A percentile compares a stretch with the other conserved stretches of the same genome.
Conservation (phyloP, 2,797 vertebrate genomes). For the Sparidentex hasta region DNA sequence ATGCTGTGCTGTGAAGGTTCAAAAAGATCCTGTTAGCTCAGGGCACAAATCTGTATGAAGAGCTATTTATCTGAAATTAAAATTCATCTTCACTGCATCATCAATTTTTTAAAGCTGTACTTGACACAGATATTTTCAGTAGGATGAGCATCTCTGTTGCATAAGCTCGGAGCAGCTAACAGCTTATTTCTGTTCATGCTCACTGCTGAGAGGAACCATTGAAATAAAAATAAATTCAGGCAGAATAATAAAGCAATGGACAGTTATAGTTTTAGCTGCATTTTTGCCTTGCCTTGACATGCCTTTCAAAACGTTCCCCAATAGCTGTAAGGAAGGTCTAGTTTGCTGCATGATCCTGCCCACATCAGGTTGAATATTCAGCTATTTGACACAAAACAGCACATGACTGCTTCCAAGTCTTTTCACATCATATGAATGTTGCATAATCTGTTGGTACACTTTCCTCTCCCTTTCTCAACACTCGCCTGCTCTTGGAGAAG, state of each 20-base stretch:
- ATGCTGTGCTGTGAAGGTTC: neutral
- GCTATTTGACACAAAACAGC: slow-evolving; percentile 27
- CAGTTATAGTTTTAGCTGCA: slow-evolving; percentile 4
- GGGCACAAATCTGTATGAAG: slow-evolving; percentile 8
- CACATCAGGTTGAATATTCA: slow-evolving; percentile 39
- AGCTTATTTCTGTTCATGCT: neutral
- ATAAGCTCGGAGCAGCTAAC: slow-evolving; percentile 32
- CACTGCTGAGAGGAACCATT: slow-evolving; percentile 13
- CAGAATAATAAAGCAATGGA: neutral
- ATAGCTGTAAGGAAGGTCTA: slow-evolving; percentile 21
- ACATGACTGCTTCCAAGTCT: slow-evolving; percentile 19
- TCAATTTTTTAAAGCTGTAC: slow-evolving; percentile 36
- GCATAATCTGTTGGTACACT: slow-evolving; percentile 36
- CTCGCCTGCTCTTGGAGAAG: slow-evolving; percentile 48
- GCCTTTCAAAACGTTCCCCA: neutral
- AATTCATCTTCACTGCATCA: slow-evolving; percentile 29
- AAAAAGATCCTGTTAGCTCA: neutral
- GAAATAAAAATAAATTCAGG: slow-evolving; percentile 6
- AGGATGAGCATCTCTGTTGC: slow-evolving; percentile 43
- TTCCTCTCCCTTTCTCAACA: slow-evolving; percentile 40
- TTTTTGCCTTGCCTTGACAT: slow-evolving; percentile 30
- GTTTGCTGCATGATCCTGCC: slow-evolving; percentile 34
- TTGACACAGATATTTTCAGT: slow-evolving; percentile 67
- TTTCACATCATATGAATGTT: slow-evolving; percentile 53
- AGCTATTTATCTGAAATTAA: slow-evolving; percentile 32